phyloP scores from a whole-genome alignment of 1,140 invertebrate species.

The Atta colombica region DNA sequence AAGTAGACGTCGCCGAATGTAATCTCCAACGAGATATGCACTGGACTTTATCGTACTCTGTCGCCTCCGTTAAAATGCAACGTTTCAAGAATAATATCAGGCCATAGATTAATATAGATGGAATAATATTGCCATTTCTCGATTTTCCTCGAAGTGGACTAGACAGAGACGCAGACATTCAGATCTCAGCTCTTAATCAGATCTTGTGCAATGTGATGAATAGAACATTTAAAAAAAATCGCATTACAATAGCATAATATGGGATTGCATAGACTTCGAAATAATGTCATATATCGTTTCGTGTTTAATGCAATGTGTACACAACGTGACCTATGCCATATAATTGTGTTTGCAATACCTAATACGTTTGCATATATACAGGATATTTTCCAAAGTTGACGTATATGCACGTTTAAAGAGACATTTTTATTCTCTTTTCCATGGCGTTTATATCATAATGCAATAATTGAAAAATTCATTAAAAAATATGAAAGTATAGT shows the following conservation, averaged over 20 bases:
- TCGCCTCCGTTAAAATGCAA: conserved; percentile 31
- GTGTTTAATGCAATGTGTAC: conserved; percentile 19
- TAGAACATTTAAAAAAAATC: conserved; percentile 45
- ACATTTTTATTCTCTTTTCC: conserved; percentile 17
- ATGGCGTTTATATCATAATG: conserved; percentile 1
- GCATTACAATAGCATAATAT: conserved; percentile 63
- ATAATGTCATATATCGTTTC: conserved; percentile 31
- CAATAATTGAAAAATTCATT: background rate
- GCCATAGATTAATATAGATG: too few species aligned
- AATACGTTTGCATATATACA: conserved; percentile 26
- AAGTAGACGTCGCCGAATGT: conserved; percentile 21
- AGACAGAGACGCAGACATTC: conserved; percentile 6
- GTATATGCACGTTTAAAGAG: background rate
- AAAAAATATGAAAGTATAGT: background rate
- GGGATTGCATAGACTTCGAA: conserved; percentile 64
- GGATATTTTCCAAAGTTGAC: conserved; percentile 13
- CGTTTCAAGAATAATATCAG: background rate
- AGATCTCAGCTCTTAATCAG: conserved; percentile 13
- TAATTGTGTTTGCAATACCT: background rate
- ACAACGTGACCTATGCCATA: conserved; percentile 10
- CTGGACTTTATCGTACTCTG: conserved; percentile 10
- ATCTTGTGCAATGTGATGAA: background rate
- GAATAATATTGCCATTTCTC: conserved; percentile 23
- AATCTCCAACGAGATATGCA: conserved; percentile 17
- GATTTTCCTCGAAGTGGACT: background rate